Base-by-base conservation (phyloP, 2,113 vertebrate genomes). In the Turnix velox region DNA sequence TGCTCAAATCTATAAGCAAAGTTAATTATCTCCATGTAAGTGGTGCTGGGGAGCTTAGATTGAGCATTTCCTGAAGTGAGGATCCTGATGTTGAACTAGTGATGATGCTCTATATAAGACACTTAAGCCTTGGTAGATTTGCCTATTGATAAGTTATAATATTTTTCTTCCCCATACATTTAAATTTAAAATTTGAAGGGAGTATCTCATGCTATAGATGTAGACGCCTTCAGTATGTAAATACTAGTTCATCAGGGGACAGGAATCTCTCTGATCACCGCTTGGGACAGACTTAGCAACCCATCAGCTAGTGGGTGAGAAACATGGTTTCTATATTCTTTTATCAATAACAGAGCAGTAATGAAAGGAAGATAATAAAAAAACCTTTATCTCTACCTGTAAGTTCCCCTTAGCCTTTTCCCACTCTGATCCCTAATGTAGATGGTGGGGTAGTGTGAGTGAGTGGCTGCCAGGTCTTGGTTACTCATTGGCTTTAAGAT, bases 111-210 rank as follows among this genome's bases (percentile, higher is more conserved):
- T 10, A 4, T 10, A 8, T 24, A 6, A 30, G 24, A 81, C 61
- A n/a, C 5, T 42, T 0, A 15, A 42, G 24, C 10, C 12, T 10
- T 37, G 19, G 3, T 75, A 42, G 11, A 9, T 27, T 75, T 35
- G 9, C 23, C 6, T 1, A 12, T 1, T 18, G 12, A 7, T 45
- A 46, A 43, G 4, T 65, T 65, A 8, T 2, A 35, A 19, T 2
- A 0, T 10, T 27, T 28, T 22, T 76, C 51, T n/a, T 3, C 17
- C 3, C 1, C 30, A 42, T 5, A 16, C 0, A 0, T 10, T 30
- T 30, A 18, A 59, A 8, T 1, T 49, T 39, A n/a, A n/a, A n/a
- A n/a, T n/a, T n/a, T n/a, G n/a, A 24, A 33, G 7, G n/a, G n/a
- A 16, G 24, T 35, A 16, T 58, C 35, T 37, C 37, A 28, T 61